Evolutionary conservation across 2,113 vertebrate genomes (phyloP).

Genomic region (Scomber colias): DNA sequence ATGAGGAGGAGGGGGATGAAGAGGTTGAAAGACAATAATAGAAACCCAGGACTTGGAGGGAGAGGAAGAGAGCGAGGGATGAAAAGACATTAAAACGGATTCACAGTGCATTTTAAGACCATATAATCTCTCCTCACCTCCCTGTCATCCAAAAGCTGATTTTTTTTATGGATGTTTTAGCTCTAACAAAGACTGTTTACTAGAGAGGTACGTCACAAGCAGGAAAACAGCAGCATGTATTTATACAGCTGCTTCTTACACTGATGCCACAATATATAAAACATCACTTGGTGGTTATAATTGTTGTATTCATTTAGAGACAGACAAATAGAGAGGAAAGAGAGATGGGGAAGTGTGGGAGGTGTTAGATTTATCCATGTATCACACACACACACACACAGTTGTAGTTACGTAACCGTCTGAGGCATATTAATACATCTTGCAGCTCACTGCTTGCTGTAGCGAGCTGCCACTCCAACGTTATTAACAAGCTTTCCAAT

Average conservation of each 20-base stretch:
- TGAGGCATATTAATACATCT: constrained; percentile 49
- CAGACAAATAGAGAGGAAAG: not conserved
- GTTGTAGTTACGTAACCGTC: constrained; percentile 47
- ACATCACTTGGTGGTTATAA: not conserved
- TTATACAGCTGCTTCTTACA: not conserved
- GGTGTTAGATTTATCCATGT: constrained; percentile 26
- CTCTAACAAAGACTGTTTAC: not conserved
- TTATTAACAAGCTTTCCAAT: constrained; percentile 23
- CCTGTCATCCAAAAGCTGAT: not conserved
- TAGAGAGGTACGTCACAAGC: not conserved
- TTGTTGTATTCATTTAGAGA: not conserved
- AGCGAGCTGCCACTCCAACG: constrained; percentile 18
- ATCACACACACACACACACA: constrained; percentile 15
- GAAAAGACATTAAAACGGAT: constrained; percentile 12
- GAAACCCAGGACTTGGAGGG: constrained; percentile 19
- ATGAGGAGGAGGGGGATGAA: not conserved
- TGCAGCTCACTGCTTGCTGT: constrained; percentile 17
- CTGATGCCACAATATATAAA: not conserved
- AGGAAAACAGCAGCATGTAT: not conserved
- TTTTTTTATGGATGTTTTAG: not conserved
- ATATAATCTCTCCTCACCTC: not conserved
- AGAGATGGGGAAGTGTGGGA: constrained; percentile 20
- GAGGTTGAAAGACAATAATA: constrained; percentile 50
- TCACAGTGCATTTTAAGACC: constrained; percentile 6
- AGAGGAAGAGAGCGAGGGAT: constrained; percentile 22